Evolutionary conservation across 1,140 invertebrate genomes (phyloP), one percentile per base, ranked within the genome.

Genomic region (Papilio polyxenes): DNA sequence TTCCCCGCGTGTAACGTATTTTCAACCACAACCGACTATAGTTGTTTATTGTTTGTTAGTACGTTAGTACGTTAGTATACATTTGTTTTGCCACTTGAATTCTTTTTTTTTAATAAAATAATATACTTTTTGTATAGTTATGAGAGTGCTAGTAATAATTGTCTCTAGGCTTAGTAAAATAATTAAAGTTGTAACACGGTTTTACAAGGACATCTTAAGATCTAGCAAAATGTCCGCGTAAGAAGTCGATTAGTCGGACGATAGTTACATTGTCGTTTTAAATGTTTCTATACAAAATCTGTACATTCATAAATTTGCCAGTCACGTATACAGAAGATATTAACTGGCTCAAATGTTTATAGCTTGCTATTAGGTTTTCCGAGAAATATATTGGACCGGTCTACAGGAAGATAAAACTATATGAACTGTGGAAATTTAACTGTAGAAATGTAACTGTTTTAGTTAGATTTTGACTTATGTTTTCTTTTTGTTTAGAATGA

Each of bases 211-310:
- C 23, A 65, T 72, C 65, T 72, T 72, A 72, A 13, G n/a, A 23
- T 15, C 51, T 53, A 53, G 51, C 23, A 31, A 59, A 31, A 69
- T 69, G 62, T 72, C 11, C 65, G 11, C 65, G 65, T 72, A 37
- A 72, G 65, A 72, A 72, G 37, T 72, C 65, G 65, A 72, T 72
- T 72, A 72, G 13, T 15, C 4, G 31, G 13, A 40, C 65, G 37
- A 40, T 72, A 13, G 31, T 17, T 15, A 72, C 65, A 40, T 37
- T 72, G 65, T 37, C 23, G 13, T 9, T 69, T 69, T 72, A 72
- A 72, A 72, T 13, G 65, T 72, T 72, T 11, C 65, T 11, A 72
- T 72, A 72, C n/a, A 72, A 72, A 72, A 72, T 37, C 23, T 37
- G 13, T 40, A 72, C 65, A 37, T 40, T 72, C 23, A 40, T 69